Conservation (phyloP, 2,888 invertebrate species). For the Drosophila formosana region DNA sequence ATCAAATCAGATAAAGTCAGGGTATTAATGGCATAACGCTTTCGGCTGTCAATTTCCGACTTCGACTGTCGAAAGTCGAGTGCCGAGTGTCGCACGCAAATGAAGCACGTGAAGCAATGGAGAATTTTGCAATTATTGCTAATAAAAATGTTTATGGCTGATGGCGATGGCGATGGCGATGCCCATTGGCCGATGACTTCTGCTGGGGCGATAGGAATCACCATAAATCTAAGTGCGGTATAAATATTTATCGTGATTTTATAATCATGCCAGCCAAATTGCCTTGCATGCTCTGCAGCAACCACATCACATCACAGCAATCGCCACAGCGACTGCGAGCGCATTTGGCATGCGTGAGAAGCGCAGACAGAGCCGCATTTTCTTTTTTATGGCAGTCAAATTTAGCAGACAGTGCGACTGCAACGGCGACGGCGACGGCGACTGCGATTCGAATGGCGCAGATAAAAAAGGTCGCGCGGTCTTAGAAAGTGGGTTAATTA, state of each 20-base stretch:
- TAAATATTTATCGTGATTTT: conserved; percentile 78
- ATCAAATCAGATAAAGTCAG: conserved; percentile 34
- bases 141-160: conserved; percentile 72
- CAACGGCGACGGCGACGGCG: conserved; percentile 1
- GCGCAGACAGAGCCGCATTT: conserved; percentile 53
- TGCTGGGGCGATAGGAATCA: conserved; percentile 68
- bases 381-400: conserved; percentile 63
- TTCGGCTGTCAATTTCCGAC: conserved; percentile 14
- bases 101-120: conserved; percentile 60
- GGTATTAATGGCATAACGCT: conserved; percentile 34
- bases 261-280: conserved; percentile 61
- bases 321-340: conserved; percentile 6
- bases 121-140: conserved; percentile 70
- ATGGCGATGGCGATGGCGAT: conserved; percentile 1
- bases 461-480: conserved; percentile 67
- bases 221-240: conserved; percentile 74
- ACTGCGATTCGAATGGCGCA: conserved; percentile 55
- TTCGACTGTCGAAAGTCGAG: neutral
- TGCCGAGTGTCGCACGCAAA: conserved; percentile 48
- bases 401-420: conserved; percentile 49
- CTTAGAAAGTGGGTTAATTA: conserved; percentile 76
- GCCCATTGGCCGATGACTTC: conserved; percentile 66
- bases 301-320: conserved; percentile 8
- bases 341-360: conserved; percentile 71
- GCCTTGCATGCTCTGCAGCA: conserved; percentile 43